Evolutionary conservation across 2,888 invertebrate genomes (phyloP).

Genomic region (Lacanobia wlatinum): DNA sequence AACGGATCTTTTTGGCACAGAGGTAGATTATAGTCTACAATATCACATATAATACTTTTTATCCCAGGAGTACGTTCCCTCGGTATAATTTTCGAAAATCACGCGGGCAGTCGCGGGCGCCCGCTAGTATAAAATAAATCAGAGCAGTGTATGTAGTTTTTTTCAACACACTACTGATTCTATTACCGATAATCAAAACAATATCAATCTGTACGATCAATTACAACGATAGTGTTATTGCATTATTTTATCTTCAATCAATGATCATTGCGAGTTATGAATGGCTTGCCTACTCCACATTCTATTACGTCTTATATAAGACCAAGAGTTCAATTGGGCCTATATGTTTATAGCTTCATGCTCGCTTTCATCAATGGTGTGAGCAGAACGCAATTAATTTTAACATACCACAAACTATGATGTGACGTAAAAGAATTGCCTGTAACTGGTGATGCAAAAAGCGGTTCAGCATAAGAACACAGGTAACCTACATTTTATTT

Average conservation of each 20-base stretch:
- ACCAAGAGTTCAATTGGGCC: conserved; percentile 16
- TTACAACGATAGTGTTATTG: conserved; percentile 6
- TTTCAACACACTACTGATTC: conserved; percentile 16
- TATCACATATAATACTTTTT: no score
- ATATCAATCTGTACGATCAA: conserved; percentile 16
- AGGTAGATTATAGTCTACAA: no score
- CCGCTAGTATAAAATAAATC: background rate
- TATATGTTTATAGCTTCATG: conserved; percentile 42
- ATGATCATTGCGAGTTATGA: conserved; percentile 37
- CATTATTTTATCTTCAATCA: conserved; percentile 43
- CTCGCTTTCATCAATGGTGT: conserved; percentile 25
- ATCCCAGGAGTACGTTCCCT: no score
- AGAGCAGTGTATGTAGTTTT: background rate
- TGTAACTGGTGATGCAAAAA: conserved; percentile 6
- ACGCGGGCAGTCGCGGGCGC: no score
- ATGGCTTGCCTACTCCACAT: conserved; percentile 22
- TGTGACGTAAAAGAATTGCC: background rate
- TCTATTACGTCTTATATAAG: conserved; percentile 43
- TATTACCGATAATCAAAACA: conserved; percentile 9
- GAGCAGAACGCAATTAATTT: conserved; percentile 35
- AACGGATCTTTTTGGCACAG: no score
- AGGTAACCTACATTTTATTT: no score
- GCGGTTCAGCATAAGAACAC: background rate
- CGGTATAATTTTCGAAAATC: no score
- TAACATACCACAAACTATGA: conserved; percentile 1